phyloP scores from a whole-genome alignment of 2,113 vertebrate genomes.

The Chaenocephalus aceratus region DNA sequence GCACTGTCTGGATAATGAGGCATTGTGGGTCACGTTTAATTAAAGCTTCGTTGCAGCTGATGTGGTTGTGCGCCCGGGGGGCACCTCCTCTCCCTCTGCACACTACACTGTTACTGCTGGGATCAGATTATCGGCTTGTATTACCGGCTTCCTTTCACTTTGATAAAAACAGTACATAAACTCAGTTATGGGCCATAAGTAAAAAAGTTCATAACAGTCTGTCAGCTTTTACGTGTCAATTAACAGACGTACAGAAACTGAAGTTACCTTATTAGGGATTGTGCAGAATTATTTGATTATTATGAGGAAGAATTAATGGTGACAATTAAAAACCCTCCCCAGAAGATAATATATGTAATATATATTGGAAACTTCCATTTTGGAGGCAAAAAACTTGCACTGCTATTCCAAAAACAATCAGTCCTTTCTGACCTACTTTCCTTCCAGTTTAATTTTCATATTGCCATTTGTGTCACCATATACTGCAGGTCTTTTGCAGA shows the following conservation, averaged over 20 bases:
- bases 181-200: background rate
- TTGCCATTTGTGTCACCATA: no score
- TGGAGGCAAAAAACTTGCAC: no score
- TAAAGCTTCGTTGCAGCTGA: slow-evolving; percentile 59
- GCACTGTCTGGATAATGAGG: slow-evolving; percentile 51
- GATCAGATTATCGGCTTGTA: slow-evolving; percentile 26
- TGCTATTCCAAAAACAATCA: no score
- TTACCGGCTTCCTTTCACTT: background rate
- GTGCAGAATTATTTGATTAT: background rate
- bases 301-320: no score
- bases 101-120: background rate
- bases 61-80: background rate
- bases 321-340: no score
- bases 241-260: background rate
- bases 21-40: slow-evolving; percentile 78
- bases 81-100: background rate
- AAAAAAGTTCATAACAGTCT: no score
- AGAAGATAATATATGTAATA: no score
- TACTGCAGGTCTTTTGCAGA: no score
- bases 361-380: no score
- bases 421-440: no score
- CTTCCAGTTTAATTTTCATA: no score
- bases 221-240: background rate
- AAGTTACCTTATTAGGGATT: background rate
- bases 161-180: no score